Conservation (phyloP, 2,113 vertebrate genomes). For the Corythaixoides concolor region DNA sequence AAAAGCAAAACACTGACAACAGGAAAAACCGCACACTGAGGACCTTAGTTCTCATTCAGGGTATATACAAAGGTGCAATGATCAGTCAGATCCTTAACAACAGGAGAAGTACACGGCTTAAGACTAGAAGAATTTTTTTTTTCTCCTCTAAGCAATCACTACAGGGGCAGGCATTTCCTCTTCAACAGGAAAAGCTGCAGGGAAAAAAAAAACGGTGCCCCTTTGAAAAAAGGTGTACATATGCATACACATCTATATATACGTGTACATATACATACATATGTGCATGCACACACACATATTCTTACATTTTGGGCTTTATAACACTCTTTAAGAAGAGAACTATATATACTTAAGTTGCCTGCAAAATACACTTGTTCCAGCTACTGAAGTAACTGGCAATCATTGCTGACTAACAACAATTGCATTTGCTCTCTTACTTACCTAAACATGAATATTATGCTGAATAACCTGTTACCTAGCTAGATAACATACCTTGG, state of each 20-base stretch:
- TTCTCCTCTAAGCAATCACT: neutral
- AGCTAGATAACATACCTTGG: slow-evolving; percentile 73
- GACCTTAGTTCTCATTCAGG: neutral
- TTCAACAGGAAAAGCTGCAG: neutral
- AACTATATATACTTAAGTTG: neutral
- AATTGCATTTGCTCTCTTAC: neutral
- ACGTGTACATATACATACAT: neutral
- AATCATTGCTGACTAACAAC: neutral
- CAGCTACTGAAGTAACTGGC: neutral
- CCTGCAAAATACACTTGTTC: neutral
- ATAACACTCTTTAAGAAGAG: neutral
- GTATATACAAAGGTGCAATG: neutral
- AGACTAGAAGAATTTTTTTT: neutral
- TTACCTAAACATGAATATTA: neutral
- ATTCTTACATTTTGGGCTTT: neutral
- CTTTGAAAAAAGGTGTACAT: neutral
- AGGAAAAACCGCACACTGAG: neutral
- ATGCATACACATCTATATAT: no score
- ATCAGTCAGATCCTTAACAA: neutral
- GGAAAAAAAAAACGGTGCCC: neutral
- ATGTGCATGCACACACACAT: neutral
- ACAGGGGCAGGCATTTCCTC: neutral
- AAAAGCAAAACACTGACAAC: neutral
- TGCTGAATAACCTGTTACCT: neutral
- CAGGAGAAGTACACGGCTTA: neutral